These are phyloP conservation scores for Anguilla anguilla DNA, from an alignment of 2,797 vertebrate genomes.

Conservation along the genomic window DNA sequence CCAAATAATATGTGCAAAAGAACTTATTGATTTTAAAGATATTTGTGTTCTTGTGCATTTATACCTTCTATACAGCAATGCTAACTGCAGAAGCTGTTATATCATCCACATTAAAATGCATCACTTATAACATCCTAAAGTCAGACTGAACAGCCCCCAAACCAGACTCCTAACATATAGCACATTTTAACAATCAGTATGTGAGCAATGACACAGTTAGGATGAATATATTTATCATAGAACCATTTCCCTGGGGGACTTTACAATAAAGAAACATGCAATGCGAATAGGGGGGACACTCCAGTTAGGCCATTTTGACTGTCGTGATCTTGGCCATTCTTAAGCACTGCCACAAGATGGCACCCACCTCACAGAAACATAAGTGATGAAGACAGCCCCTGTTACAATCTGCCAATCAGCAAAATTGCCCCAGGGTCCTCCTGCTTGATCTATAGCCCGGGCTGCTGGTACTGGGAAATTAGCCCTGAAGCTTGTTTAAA, in stretches of 20 bases:
- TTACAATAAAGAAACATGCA: not conserved
- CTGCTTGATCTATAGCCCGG: not conserved
- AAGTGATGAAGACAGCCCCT: not conserved
- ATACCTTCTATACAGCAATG: not conserved
- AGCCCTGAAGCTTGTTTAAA: constrained; percentile 8
- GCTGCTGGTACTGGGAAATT: not conserved
- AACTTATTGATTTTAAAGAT: not conserved
- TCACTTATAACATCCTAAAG: not conserved
- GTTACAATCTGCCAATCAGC: not conserved
- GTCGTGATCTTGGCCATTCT: not conserved
- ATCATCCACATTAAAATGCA: not conserved
- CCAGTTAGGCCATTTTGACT: not conserved
- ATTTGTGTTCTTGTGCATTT: not conserved
- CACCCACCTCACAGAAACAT: not conserved
- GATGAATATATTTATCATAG: not conserved
- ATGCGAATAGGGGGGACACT: not conserved
- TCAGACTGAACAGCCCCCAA: not conserved
- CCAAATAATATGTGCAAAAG: not conserved
- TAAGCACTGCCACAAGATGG: constrained; percentile 21
- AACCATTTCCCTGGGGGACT: not conserved
- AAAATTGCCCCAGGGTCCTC: not conserved
- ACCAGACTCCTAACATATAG: not conserved
- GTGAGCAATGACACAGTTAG: not conserved
- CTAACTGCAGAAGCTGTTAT: not conserved
- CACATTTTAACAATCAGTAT: not conserved